Evolutionary conservation across 2,113 vertebrate species (phyloP).

Genomic region (Bambusicola thoracicus): DNA sequence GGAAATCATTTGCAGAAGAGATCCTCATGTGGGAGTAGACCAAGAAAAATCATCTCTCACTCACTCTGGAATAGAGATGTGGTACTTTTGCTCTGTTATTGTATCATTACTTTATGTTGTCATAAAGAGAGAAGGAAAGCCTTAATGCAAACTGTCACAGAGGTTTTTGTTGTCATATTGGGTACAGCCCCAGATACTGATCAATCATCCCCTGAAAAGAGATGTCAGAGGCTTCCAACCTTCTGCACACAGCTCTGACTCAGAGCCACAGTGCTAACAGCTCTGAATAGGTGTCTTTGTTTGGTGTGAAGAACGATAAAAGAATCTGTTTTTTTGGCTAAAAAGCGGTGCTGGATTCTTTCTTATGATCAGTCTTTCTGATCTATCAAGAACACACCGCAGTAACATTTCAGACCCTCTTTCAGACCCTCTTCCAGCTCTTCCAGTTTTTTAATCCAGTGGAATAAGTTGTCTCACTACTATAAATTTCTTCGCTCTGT

Average conservation of each 20-base stretch:
- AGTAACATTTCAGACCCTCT: not conserved
- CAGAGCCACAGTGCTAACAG: not conserved
- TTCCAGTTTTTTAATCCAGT: not conserved
- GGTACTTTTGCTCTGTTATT: not conserved
- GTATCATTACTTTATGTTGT: not conserved
- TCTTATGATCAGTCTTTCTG: not conserved
- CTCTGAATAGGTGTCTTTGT: not conserved
- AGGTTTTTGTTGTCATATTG: not conserved
- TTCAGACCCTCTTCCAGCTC: not conserved
- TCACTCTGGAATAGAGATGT: not conserved
- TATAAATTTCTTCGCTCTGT: not conserved
- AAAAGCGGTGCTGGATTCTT: not conserved
- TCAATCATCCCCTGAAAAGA: not conserved
- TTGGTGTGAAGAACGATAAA: not conserved
- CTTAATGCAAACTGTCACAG: not conserved
- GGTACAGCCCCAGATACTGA: not conserved
- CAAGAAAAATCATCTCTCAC: not conserved
- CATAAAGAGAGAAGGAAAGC: not conserved
- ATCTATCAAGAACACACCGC: not conserved
- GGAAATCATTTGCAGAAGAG: not conserved
- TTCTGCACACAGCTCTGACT: not conserved
- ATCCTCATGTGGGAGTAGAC: not conserved
- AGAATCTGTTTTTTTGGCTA: not conserved
- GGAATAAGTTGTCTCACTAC: not conserved
- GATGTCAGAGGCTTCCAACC: not conserved